Conservation (phyloP, 2,797 vertebrate species). For the Salmo trutta region DNA sequence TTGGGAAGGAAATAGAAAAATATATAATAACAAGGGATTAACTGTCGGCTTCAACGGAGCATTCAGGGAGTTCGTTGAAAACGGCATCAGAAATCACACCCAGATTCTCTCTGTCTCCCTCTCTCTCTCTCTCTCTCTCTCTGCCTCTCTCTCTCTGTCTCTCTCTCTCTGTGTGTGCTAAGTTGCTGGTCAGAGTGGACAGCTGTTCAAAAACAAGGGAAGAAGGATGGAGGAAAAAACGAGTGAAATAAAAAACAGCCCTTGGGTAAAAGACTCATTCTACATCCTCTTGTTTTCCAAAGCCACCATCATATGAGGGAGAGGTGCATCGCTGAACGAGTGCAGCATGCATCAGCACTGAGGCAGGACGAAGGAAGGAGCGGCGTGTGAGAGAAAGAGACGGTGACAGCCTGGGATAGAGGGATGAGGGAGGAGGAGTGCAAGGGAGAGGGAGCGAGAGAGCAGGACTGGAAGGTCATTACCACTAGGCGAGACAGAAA, state of each 20-base stretch:
- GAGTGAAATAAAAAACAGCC: slow-evolving; percentile 6
- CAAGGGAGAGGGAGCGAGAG: neutral
- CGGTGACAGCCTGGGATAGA: neutral
- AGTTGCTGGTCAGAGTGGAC: slow-evolving; percentile 46
- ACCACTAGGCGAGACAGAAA: slow-evolving; percentile 23
- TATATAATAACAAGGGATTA: slow-evolving; percentile 68
- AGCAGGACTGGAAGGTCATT: slow-evolving; percentile 23
- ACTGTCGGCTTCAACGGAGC: slow-evolving; percentile 49
- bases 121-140: too few relatives aligned
- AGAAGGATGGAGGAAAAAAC: slow-evolving; percentile 39
- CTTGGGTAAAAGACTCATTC: neutral
- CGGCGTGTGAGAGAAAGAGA: neutral
- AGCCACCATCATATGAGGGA: neutral
- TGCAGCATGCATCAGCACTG: slow-evolving; percentile 56
- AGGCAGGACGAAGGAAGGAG: slow-evolving; percentile 18
- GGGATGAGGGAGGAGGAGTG: slow-evolving; percentile 31
- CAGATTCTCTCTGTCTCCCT: slow-evolving; percentile 15
- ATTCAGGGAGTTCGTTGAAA: slow-evolving; percentile 42
- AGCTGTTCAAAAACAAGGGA: slow-evolving; percentile 48
- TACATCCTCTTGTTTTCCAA: neutral
- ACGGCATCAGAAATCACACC: slow-evolving; percentile 45
- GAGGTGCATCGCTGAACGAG: slow-evolving; percentile 34
- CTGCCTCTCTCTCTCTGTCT: too few relatives aligned
- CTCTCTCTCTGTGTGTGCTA: slow-evolving; percentile 12
- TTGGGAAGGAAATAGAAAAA: slow-evolving; percentile 33